These are phyloP conservation scores for Nemoura dubitans DNA, from an alignment of 2,888 invertebrate genomes.

Conservation along the genomic window DNA sequence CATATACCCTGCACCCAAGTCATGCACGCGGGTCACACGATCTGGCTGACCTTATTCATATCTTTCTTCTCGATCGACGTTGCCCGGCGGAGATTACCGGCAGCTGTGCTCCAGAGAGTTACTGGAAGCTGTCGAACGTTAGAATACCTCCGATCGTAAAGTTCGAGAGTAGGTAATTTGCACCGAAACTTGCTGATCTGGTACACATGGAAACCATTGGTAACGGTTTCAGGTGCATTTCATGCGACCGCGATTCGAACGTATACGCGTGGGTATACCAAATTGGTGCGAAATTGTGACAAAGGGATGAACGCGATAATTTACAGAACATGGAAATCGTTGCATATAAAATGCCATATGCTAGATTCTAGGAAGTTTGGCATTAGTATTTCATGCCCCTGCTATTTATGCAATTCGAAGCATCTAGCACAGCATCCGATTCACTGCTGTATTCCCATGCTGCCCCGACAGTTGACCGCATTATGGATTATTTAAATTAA, in stretches of 20 bases:
- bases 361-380: neutral
- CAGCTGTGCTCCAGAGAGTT: neutral
- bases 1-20: no score
- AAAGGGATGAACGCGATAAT: neutral
- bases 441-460: neutral
- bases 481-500: conserved; percentile 12
- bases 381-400: neutral
- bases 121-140: neutral
- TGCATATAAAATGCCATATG: neutral
- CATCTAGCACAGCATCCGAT: neutral
- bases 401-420: neutral
- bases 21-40: neutral
- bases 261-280: no score
- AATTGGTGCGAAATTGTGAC: neutral
- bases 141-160: neutral
- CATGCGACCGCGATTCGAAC: neutral
- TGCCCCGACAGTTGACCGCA: neutral
- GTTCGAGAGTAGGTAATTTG: no score
- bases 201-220: neutral
- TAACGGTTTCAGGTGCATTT: neutral
- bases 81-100: neutral
- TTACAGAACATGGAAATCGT: neutral
- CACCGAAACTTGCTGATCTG: neutral
- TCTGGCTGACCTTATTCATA: neutral
- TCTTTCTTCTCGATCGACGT: neutral